These are phyloP conservation scores for Grantiella picta DNA, from an alignment of 2,113 vertebrate genomes.

Conservation along the genomic window DNA sequence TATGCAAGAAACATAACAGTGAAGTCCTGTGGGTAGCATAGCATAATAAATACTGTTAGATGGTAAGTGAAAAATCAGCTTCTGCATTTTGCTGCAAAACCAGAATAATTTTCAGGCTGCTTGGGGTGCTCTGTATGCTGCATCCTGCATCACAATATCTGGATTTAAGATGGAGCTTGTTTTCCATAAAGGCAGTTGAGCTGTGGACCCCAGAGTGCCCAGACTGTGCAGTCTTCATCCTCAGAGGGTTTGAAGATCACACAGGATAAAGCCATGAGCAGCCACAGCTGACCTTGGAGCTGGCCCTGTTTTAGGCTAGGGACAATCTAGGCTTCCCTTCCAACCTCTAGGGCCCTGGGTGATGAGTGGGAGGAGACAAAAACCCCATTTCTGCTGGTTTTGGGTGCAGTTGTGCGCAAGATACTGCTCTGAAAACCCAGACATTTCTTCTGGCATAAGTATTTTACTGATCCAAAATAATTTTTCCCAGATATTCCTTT, in stretches of 20 bases:
- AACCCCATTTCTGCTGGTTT: not conserved
- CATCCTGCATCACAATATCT: not conserved
- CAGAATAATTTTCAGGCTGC: not conserved
- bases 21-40: not conserved
- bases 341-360: not conserved
- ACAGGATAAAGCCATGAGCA: not conserved
- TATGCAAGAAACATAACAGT: not conserved
- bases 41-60: not conserved
- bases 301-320: not conserved
- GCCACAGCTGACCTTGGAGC: not conserved
- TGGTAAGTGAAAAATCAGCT: not conserved
- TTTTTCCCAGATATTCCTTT: conserved; percentile 15
- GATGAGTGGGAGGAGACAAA: not conserved
- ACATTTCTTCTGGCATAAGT: not conserved
- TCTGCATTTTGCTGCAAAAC: not conserved
- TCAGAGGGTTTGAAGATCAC: not conserved
- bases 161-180: not conserved
- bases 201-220: not conserved
- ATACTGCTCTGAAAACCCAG: not conserved
- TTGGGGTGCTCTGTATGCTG: not conserved
- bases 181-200: not conserved
- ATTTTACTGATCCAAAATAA: conserved; percentile 12
- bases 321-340: not conserved
- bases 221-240: not conserved
- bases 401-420: not conserved